Evolutionary conservation across 2,797 vertebrate genomes (phyloP).

Genomic region (Tapirus indicus): DNA sequence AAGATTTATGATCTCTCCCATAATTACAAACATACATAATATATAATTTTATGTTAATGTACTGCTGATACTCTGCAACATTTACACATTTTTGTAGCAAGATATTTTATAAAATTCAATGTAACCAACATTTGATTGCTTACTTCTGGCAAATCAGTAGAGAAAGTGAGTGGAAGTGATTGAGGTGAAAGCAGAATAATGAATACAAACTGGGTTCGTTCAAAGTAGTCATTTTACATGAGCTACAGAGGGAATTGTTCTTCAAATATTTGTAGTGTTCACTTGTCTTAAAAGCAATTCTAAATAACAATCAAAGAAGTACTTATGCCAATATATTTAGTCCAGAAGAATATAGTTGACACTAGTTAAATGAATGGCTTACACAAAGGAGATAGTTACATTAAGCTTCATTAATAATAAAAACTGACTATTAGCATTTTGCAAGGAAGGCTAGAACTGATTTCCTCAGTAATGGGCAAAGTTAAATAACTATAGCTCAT

Average conservation of each 20-base stretch:
- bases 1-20: constrained; percentile 79
- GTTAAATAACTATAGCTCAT: constrained; percentile 92
- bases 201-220: not conserved
- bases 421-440: constrained; percentile 84
- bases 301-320: constrained; percentile 83
- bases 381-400: constrained; percentile 72
- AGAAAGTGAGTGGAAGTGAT: constrained; percentile 43
- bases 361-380: constrained; percentile 81
- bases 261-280: constrained; percentile 68
- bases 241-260: constrained; percentile 69
- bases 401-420: constrained; percentile 87
- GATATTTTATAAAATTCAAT: constrained; percentile 61
- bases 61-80: constrained; percentile 53
- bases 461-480: constrained; percentile 87
- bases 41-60: constrained; percentile 78
- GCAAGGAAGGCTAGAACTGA: constrained; percentile 81
- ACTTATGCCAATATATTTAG: constrained; percentile 74
- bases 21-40: constrained; percentile 79
- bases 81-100: constrained; percentile 61
- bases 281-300: constrained; percentile 80
- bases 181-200: not conserved
- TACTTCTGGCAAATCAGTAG: constrained; percentile 17
- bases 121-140: constrained; percentile 48
- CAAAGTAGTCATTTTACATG: constrained; percentile 72
- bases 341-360: constrained; percentile 80